These are phyloP conservation scores for Numenius arquata DNA, from an alignment of 2,113 vertebrate genomes.

Conservation along the genomic window DNA sequence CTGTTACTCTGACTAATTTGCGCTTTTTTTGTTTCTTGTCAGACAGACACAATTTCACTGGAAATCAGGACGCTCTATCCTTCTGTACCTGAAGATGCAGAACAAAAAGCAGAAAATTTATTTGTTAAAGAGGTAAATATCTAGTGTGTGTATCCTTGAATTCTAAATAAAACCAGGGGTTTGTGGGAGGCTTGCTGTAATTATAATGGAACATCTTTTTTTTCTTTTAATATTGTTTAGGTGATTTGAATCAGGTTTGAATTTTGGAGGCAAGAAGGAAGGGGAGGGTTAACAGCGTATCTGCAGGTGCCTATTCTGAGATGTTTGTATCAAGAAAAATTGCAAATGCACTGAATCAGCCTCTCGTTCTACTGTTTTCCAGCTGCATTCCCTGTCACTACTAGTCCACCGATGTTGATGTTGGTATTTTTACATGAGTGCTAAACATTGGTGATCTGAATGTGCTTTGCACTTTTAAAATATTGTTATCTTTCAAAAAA, in stretches of 20 bases:
- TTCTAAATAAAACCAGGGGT: not conserved
- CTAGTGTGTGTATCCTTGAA: not conserved
- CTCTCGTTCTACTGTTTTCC: not conserved
- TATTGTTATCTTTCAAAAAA: not conserved
- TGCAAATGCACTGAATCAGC: not conserved
- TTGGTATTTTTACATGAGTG: not conserved
- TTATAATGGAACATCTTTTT: not conserved
- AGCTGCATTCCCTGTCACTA: not conserved
- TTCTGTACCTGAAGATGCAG: slow-evolving; percentile 91
- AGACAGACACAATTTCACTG: slow-evolving; percentile 88
- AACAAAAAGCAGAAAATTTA: slow-evolving; percentile 88
- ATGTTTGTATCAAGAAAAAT: not conserved
- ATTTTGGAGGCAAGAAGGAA: not conserved
- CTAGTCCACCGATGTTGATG: not conserved
- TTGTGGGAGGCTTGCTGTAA: not conserved
- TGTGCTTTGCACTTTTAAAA: not conserved
- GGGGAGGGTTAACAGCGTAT: not conserved
- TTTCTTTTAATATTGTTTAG: not conserved
- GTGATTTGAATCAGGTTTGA: not conserved
- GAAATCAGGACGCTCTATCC: slow-evolving; percentile 89
- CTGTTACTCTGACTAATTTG: not conserved
- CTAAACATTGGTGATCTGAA: not conserved
- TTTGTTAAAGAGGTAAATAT: slow-evolving; percentile 93
- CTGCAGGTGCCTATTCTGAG: not conserved
- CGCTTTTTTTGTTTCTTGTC: not conserved